These are phyloP conservation scores for Embiotoca jacksoni DNA, from an alignment of 2,113 vertebrate species.

Conservation along the genomic window DNA sequence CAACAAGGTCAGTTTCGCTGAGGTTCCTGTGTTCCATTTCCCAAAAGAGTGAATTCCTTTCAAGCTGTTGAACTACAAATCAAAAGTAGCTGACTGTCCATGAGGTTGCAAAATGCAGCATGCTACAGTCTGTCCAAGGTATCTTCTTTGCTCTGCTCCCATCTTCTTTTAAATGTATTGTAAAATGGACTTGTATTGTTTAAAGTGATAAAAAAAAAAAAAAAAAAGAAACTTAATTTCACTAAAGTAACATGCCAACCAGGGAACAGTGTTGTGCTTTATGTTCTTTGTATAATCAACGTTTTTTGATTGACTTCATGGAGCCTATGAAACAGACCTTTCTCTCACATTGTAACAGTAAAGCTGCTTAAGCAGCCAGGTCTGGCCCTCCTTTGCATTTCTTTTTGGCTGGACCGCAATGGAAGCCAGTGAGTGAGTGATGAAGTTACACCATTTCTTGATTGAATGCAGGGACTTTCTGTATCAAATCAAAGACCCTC, in stretches of 20 bases:
- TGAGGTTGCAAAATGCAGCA: conserved; percentile 79
- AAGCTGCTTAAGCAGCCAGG: no score
- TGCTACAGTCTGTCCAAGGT: conserved; percentile 81
- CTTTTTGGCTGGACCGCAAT: no score
- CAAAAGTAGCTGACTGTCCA: conserved; percentile 81
- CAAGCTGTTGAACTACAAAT: conserved; percentile 84
- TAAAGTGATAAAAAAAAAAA: conserved; percentile 65
- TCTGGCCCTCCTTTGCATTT: no score
- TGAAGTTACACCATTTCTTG: no score
- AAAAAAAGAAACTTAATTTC: conserved; percentile 80
- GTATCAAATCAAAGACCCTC: no score
- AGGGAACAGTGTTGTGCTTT: conserved; percentile 86
- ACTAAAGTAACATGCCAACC: conserved; percentile 75
- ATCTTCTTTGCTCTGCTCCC: conserved; percentile 85
- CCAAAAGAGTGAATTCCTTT: conserved; percentile 86
- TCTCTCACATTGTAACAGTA: no score
- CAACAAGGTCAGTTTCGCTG: conserved; percentile 75
- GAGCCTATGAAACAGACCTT: conserved; percentile 94
- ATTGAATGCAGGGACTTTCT: no score
- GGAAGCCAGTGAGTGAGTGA: no score
- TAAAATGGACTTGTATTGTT: conserved; percentile 85
- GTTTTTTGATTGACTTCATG: conserved; percentile 93
- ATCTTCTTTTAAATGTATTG: conserved; percentile 84
- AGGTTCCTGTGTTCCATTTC: conserved; percentile 84
- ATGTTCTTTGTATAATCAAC: conserved; percentile 86